Base-by-base conservation (phyloP, 2,113 vertebrate species). In the Garra rufa region DNA sequence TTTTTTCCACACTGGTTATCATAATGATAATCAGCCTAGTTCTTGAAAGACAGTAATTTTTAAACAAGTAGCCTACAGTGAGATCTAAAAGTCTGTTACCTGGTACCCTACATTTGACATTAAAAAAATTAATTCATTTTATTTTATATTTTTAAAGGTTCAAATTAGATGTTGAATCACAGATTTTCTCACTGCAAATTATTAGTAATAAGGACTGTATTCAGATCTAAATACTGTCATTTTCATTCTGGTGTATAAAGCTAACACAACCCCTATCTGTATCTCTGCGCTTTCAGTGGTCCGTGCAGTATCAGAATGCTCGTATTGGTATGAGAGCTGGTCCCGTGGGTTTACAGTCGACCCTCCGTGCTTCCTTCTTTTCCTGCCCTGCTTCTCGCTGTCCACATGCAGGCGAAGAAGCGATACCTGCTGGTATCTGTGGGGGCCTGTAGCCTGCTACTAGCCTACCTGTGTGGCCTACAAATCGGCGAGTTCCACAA, bases 361-460 rank as follows among this genome's bases (percentile, higher is more conserved):
- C 55, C 69, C 86, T 24, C 70, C 55, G 21, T n/a, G 57, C 82
- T 81, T 87, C 73, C 69, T 85, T 81, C 87, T 77, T 88, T 76
- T 84, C 87, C 82, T 87, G 84, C 81, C 76, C 88, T 73, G 80
- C 81, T 76, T 89, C 92, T 92, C 87, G 38, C 92, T 93, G 94
- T 89, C 94, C 95, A 94, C 95, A 96, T 96, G 95, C 95, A 96
- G 94, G 95, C 95, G 92, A 96, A 93, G 94, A 96, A 95, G 94
- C 93, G 95, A 91, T 96, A 95, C 93, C 93, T 95, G 92, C 94
- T 96, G 14, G 94, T 95, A 92, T 95, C 94, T 92, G 92, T 94
- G 88, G 95, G 93, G 91, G 95, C 91, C 89, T 94, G 93, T 92
- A 93, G 94, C 91, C 91, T 94, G 87, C 94, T 95, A 90, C 93